These are phyloP conservation scores for Oscheius myriophilus DNA, from an alignment of 2,888 invertebrate species.

Conservation along the genomic window DNA sequence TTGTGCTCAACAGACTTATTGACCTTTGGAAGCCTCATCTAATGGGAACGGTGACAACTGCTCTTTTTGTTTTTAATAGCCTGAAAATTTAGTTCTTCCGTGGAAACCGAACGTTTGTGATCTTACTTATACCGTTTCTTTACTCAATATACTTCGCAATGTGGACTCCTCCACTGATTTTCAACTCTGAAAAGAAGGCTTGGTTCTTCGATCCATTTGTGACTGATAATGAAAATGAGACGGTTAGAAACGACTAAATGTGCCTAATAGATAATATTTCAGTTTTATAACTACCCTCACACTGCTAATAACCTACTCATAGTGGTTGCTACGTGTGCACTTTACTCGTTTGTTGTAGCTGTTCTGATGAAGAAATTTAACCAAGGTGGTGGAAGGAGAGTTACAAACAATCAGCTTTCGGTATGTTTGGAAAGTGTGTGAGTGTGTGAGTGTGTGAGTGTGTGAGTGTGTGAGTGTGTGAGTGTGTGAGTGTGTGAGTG, in stretches of 20 bases:
- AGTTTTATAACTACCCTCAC: slow-evolving; percentile 40
- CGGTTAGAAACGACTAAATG: neutral
- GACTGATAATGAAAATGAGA: neutral
- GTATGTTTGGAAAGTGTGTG: neutral
- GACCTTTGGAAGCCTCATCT: slow-evolving; percentile 35
- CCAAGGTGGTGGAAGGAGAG: neutral
- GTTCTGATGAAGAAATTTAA: slow-evolving; percentile 34
- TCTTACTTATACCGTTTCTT: slow-evolving; percentile 38
- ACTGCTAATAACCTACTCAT: slow-evolving; percentile 50
- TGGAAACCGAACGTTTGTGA: slow-evolving; percentile 23
- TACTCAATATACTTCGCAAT: slow-evolving; percentile 50
- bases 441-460: too few relatives aligned
- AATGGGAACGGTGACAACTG: slow-evolving; percentile 1
- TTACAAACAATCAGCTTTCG: neutral
- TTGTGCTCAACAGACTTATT: slow-evolving; percentile 39
- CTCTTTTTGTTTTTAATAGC: too few relatives aligned
- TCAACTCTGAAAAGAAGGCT: slow-evolving; percentile 46
- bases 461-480: too few relatives aligned
- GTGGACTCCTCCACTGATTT: slow-evolving; percentile 49
- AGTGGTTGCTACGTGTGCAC: slow-evolving; percentile 47
- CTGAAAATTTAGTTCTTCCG: slow-evolving; percentile 3
- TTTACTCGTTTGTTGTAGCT: slow-evolving; percentile 40
- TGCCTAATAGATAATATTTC: neutral
- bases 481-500: too few relatives aligned
- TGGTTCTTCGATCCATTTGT: slow-evolving; percentile 59